These are phyloP conservation scores for Cynodonichthys magdalenae DNA, from an alignment of 2,797 vertebrate species.

Conservation along the genomic window DNA sequence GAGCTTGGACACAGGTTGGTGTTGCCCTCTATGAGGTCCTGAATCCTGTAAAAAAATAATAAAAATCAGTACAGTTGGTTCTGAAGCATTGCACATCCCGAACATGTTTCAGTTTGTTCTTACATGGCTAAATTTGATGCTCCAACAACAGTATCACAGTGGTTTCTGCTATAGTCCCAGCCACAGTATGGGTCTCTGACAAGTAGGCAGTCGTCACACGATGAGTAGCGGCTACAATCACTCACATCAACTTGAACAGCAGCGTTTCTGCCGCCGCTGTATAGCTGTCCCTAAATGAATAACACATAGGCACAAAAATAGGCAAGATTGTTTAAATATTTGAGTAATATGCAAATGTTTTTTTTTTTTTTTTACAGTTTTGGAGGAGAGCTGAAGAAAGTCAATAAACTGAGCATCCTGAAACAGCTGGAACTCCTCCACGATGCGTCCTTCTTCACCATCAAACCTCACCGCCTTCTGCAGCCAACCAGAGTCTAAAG, in stretches of 20 bases:
- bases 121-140: slow-evolving; percentile 15
- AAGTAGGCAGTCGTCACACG: slow-evolving; percentile 41
- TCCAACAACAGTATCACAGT: slow-evolving; percentile 19
- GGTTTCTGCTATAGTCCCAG: slow-evolving; percentile 27
- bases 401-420: slow-evolving; percentile 11
- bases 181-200: slow-evolving; percentile 45
- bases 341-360: too few relatives aligned
- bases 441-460: slow-evolving; percentile 19
- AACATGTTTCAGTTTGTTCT: not conserved
- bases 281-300: slow-evolving; percentile 32
- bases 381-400: slow-evolving; percentile 37
- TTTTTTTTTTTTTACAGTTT: slow-evolving; percentile 18
- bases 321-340: too few relatives aligned
- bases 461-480: slow-evolving; percentile 37
- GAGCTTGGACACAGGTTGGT: slow-evolving; percentile 9
- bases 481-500: slow-evolving; percentile 35
- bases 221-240: slow-evolving; percentile 34
- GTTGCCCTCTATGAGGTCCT: slow-evolving; percentile 36
- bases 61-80: not conserved
- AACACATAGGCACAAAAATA: too few relatives aligned
- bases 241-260: slow-evolving; percentile 28
- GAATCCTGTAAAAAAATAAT: slow-evolving; percentile 15
- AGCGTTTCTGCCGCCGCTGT: slow-evolving; percentile 9
- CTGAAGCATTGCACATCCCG: not conserved
- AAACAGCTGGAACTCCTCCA: slow-evolving; percentile 55